Evolutionary conservation across 2,797 vertebrate genomes (phyloP).

Genomic region (Danio albolineatus): DNA sequence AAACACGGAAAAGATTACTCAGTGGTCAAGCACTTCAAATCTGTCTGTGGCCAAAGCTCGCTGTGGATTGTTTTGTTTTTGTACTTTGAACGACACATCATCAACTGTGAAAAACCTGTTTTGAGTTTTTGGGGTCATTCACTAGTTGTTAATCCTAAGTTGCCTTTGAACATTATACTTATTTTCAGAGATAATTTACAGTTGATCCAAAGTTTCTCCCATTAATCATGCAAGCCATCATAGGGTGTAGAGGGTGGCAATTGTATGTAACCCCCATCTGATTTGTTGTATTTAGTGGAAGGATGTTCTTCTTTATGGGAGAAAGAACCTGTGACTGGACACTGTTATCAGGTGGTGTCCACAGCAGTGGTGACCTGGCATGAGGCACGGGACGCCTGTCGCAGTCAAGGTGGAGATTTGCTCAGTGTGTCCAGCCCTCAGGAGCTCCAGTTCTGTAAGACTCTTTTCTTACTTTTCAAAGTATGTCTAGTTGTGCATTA

Average conservation of each 20-base stretch:
- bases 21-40: not conserved
- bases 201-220: too few species aligned
- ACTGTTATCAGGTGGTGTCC: slow-evolving; percentile 90
- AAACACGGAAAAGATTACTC: not conserved
- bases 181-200: too few species aligned
- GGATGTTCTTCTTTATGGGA: slow-evolving; percentile 85
- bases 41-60: too few species aligned
- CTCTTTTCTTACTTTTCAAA: not conserved
- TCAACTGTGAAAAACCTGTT: too few species aligned
- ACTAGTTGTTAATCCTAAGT: too few species aligned
- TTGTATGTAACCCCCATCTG: not conserved
- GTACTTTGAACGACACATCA: too few species aligned
- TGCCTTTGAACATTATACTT: too few species aligned
- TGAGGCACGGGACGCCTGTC: slow-evolving; percentile 89
- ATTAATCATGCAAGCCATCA: too few species aligned
- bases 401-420: slow-evolving; percentile 90
- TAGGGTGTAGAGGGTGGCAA: too few species aligned
- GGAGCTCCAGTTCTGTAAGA: slow-evolving; percentile 79
- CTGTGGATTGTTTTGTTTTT: too few species aligned
- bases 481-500: too few species aligned
- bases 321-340: slow-evolving; percentile 69
- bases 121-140: too few species aligned
- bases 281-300: slow-evolving; percentile 75
- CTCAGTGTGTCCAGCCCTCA: slow-evolving; percentile 81
- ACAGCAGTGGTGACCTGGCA: slow-evolving; percentile 87